These are phyloP conservation scores for Uropsilus gracilis DNA, from an alignment of 2,113 vertebrate species.

Conservation along the genomic window DNA sequence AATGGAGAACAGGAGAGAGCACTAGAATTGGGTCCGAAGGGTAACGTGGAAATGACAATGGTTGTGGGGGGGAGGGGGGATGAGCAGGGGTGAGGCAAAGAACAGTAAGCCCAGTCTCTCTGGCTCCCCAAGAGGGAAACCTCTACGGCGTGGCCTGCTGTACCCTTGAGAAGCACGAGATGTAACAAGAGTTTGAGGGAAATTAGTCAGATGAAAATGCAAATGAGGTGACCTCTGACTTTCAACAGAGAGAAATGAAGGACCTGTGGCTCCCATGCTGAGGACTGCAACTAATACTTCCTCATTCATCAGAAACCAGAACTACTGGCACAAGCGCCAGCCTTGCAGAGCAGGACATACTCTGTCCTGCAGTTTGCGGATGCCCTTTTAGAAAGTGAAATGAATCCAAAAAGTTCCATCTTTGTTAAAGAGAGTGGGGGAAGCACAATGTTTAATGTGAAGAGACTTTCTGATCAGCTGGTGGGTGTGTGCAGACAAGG, in stretches of 20 bases:
- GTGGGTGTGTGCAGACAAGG: background rate
- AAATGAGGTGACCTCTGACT: background rate
- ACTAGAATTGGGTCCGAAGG: background rate
- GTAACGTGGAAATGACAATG: background rate
- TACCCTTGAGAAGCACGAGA: background rate
- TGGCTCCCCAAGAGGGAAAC: background rate
- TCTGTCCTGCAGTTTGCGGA: background rate
- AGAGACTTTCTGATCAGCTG: background rate
- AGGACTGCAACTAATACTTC: background rate
- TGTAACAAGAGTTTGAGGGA: background rate
- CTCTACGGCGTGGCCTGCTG: background rate
- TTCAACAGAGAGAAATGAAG: background rate
- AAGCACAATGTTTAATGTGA: background rate
- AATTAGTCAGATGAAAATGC: background rate
- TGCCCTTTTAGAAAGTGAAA: background rate
- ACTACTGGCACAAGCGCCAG: background rate
- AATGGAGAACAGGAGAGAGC: background rate
- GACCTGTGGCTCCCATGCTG: background rate
- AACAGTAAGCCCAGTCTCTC: no score
- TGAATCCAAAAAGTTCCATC: constrained; percentile 21
- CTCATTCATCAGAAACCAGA: background rate
- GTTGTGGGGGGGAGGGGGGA: background rate
- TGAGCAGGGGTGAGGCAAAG: no score
- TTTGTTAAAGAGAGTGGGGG: background rate
- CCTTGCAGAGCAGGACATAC: background rate